Evolutionary conservation across 1,140 invertebrate species (phyloP).

Genomic region (Trichonephila inaurata): DNA sequence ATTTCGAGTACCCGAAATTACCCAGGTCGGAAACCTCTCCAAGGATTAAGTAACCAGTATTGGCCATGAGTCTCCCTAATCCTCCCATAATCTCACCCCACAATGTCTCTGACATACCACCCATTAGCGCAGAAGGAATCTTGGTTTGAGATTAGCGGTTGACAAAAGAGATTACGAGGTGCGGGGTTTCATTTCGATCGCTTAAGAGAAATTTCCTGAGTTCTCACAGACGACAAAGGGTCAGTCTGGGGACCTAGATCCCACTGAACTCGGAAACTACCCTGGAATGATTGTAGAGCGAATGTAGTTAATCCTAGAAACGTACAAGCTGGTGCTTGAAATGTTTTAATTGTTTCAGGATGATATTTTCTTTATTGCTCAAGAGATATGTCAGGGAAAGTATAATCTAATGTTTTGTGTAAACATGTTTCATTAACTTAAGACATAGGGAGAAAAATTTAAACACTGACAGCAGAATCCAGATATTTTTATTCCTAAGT

Average conservation of each 20-base stretch:
- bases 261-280: background rate
- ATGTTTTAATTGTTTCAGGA: background rate
- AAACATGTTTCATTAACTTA: too few relatives aligned
- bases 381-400: too few relatives aligned
- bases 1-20: constrained; percentile 4
- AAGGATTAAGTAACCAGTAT: constrained; percentile 62
- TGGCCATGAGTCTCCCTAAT: constrained; percentile 56
- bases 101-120: constrained; percentile 30
- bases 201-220: constrained; percentile 30
- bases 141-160: constrained; percentile 45
- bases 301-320: background rate
- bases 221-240: background rate
- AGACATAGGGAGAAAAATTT: too few relatives aligned
- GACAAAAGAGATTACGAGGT: constrained; percentile 38
- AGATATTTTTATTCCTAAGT: too few relatives aligned
- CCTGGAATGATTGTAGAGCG: background rate
- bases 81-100: constrained; percentile 33
- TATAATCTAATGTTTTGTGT: too few relatives aligned
- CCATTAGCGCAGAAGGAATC: constrained; percentile 41
- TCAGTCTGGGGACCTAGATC: background rate
- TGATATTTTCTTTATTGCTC: too few relatives aligned
- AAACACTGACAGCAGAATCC: too few relatives aligned
- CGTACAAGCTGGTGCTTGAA: background rate
- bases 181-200: constrained; percentile 32
- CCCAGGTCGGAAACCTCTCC: constrained; percentile 6